These are phyloP conservation scores for Clusia tigrina DNA, from an alignment of 2,888 invertebrate species.

Conservation along the genomic window DNA sequence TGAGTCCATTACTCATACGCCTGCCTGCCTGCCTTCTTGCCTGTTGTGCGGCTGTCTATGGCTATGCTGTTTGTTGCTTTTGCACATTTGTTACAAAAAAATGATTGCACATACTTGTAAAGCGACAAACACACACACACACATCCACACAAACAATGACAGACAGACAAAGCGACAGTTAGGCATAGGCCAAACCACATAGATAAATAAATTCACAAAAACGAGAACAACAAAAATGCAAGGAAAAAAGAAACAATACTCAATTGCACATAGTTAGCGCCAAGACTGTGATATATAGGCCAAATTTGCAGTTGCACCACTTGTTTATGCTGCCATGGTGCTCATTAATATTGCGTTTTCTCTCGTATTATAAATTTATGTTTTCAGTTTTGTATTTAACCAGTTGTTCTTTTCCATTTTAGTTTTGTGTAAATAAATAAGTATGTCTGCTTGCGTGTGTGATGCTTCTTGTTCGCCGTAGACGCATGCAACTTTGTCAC, in stretches of 20 bases:
- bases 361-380: not conserved
- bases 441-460: not conserved
- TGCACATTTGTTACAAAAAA: too few relatives aligned
- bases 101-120: not conserved
- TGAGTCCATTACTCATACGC: constrained; percentile 4
- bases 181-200: too few relatives aligned
- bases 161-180: constrained; percentile 29
- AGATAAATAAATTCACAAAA: not conserved
- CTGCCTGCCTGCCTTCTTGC: not conserved
- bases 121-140: not conserved
- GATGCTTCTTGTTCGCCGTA: too few relatives aligned
- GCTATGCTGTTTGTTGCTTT: too few relatives aligned
- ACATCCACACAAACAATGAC: constrained; percentile 16
- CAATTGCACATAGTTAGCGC: constrained; percentile 24
- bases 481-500: too few relatives aligned
- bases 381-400: constrained; percentile 5
- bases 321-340: not conserved
- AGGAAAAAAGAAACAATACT: constrained; percentile 36
- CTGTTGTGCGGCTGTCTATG: constrained; percentile 2
- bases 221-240: constrained; percentile 34
- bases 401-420: not conserved
- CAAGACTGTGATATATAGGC: constrained; percentile 39
- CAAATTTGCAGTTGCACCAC: constrained; percentile 47
- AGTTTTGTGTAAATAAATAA: not conserved
- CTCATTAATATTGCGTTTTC: constrained; percentile 4